These are phyloP conservation scores for Engystomops pustulosus DNA, from an alignment of 2,113 vertebrate species.

Conservation along the genomic window DNA sequence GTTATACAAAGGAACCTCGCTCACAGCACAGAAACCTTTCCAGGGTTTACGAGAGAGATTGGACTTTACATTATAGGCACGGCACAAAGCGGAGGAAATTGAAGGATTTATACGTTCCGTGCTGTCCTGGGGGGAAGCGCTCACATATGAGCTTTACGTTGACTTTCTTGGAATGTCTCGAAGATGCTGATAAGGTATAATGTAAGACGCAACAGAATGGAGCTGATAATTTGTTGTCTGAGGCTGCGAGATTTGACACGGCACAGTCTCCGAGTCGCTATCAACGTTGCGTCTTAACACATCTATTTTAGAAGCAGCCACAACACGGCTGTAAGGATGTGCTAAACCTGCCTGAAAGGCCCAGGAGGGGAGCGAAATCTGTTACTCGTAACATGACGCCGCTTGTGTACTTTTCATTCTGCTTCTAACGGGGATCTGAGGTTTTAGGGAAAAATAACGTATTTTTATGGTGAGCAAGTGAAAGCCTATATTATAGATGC, in stretches of 20 bases:
- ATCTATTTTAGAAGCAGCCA: constrained; percentile 23
- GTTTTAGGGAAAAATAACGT: background rate
- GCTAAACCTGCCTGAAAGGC: background rate
- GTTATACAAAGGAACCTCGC: background rate
- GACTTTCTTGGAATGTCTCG: constrained; percentile 25
- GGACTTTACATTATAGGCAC: background rate
- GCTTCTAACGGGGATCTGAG: background rate
- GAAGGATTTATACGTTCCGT: constrained; percentile 33
- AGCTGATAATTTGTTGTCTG: constrained; percentile 52
- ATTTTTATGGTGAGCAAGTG: background rate
- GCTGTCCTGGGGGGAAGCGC: background rate
- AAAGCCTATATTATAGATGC: too few relatives aligned
- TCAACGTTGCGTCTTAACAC: constrained; percentile 32
- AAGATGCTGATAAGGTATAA: constrained; percentile 15
- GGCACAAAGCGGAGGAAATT: background rate
- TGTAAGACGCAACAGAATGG: constrained; percentile 23
- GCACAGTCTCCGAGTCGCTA: constrained; percentile 12
- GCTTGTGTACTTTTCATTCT: background rate
- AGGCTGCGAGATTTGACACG: constrained; percentile 37
- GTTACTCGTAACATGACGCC: background rate
- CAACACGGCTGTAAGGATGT: constrained; percentile 27
- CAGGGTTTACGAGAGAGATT: constrained; percentile 17
- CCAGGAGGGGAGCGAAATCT: constrained; percentile 2
- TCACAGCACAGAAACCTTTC: background rate
- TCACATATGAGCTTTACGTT: constrained; percentile 27